Conservation (phyloP, 1,140 invertebrate species). For the Brachionus paranguensis region DNA sequence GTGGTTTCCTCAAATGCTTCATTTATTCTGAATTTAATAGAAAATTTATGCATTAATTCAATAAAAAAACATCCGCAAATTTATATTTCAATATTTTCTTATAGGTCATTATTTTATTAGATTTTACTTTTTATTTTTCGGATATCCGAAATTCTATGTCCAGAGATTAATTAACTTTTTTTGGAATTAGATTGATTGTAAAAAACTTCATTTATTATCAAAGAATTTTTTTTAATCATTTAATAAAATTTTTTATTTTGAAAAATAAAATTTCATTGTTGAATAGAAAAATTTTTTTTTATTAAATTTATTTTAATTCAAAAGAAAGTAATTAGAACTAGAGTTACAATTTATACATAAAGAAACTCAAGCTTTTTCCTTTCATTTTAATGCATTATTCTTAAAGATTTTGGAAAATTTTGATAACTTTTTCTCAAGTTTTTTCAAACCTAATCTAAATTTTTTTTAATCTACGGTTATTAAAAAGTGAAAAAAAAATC, state of each 20-base stretch:
- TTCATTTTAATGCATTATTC: too few relatives aligned
- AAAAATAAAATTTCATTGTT: too few relatives aligned
- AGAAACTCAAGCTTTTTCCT: too few relatives aligned
- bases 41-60: not conserved
- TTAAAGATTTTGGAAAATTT: too few relatives aligned
- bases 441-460: too few relatives aligned
- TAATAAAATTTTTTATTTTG: too few relatives aligned
- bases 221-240: too few relatives aligned
- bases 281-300: not conserved
- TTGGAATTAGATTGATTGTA: not conserved
- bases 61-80: not conserved
- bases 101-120: not conserved
- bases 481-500: too few relatives aligned
- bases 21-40: not conserved
- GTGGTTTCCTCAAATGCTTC: not conserved
- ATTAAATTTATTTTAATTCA: not conserved
- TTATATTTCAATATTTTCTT: not conserved
- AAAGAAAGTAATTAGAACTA: not conserved
- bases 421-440: too few relatives aligned
- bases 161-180: not conserved
- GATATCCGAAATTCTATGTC: not conserved
- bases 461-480: too few relatives aligned
- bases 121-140: not conserved
- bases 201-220: not conserved
- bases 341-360: not conserved